Evolutionary conservation across 2,888 invertebrate species (phyloP), one percentile per base, ranked within the genome.

Genomic region (Pemphredon lugubris): DNA sequence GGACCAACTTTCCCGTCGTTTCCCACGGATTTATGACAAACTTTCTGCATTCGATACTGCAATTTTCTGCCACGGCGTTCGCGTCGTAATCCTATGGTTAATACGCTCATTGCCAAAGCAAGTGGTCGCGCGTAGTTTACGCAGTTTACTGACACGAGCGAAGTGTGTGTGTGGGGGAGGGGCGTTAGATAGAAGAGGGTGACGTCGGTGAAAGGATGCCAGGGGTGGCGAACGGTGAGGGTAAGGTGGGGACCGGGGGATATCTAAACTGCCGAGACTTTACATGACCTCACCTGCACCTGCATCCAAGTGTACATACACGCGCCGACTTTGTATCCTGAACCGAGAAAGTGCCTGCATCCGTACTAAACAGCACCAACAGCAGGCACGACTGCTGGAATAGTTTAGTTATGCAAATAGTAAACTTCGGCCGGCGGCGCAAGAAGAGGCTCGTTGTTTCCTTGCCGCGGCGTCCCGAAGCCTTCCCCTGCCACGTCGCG

Each of bases 381-480:
- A 73, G 61, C 73, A 59, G 57, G 47, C 50, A 67, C 55, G 34
- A 26, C 32, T 60, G 66, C 21, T 63, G 50, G 66, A 70, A 73
- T 79, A 78, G 72, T 79, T 82, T 70, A 74, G 69, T 75, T 82
- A 73, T 73, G 79, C 76, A 78, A 81, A 78, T 79, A 74, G 71
- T 73, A 75, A 82, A 74, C 73, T 82, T 75, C 32, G 44, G 34
- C 57, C 57, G 42, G 32, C 30, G 57, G 32, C 30, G 57, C 68
- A 66, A 71, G 71, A 65, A 69, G 69, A 32, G 57, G 55, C 54
- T 32, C 63, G 54, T 63, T 67, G 71, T 57, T 72, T 75, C 68
- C 67, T 64, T 34, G n/a, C 39, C 40, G 34, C 23, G 60, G 57
- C 48, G 39, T 30, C 45, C 32, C 48, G 18, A 21, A 9, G 9